These are phyloP conservation scores for Drosophila neocordata DNA, from an alignment of 1,140 invertebrate species.

Conservation along the genomic window DNA sequence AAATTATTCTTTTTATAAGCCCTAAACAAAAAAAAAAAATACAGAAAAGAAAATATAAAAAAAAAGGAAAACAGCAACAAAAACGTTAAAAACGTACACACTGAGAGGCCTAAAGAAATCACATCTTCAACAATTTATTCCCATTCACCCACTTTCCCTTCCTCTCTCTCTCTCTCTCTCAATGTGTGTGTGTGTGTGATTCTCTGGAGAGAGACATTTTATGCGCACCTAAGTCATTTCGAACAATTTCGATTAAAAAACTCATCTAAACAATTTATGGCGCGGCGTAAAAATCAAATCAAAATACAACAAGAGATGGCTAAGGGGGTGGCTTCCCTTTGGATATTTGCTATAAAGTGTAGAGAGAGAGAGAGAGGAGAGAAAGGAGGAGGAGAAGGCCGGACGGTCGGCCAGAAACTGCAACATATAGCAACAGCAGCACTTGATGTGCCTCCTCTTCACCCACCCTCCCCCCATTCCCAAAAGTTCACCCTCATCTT, in stretches of 20 bases:
- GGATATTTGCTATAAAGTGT: not conserved
- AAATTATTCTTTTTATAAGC: conserved; percentile 81
- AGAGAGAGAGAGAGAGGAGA: not conserved
- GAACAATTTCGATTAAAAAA: conserved; percentile 83
- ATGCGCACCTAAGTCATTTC: conserved; percentile 82
- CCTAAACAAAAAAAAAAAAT: conserved; percentile 62
- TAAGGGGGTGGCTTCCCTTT: not conserved
- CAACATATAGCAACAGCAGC: conserved; percentile 58
- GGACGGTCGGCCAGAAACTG: conserved; percentile 60
- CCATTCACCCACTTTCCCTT: conserved; percentile 19
- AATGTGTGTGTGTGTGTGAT: conserved; percentile 1
- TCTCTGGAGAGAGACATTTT: conserved; percentile 69
- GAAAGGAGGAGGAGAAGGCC: not conserved
- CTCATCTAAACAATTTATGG: conserved; percentile 83
- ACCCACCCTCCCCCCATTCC: too few relatives aligned
- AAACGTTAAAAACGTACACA: conserved; percentile 10
- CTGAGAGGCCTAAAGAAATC: conserved; percentile 51
- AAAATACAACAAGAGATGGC: conserved; percentile 52
- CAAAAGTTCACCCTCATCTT: conserved; percentile 1
- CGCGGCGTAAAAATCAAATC: conserved; percentile 82
- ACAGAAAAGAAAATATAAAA: conserved; percentile 43
- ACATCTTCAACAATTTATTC: conserved; percentile 66
- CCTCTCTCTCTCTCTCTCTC: not conserved
- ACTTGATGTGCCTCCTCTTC: conserved; percentile 1
- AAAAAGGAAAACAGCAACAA: conserved; percentile 36